phyloP scores from a whole-genome alignment of 2,113 vertebrate species.

The Aix galericulata region DNA sequence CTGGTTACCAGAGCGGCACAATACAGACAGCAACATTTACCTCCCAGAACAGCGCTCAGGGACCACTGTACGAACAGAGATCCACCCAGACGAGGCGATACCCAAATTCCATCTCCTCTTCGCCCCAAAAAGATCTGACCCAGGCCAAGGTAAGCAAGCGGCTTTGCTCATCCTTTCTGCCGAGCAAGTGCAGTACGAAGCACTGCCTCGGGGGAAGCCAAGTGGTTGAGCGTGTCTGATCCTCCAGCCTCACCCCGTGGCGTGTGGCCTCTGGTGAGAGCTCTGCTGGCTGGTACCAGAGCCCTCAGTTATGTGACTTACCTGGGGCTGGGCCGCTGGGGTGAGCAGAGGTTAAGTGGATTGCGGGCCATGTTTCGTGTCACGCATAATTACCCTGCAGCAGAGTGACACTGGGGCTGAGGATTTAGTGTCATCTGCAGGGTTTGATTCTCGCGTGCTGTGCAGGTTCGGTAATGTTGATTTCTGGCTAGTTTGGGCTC shows the following conservation, averaged over 20 bases:
- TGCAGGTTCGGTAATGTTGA: not conserved
- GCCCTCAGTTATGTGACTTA: not conserved
- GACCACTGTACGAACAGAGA: slow-evolving; percentile 94
- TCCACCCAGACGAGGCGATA: slow-evolving; percentile 89
- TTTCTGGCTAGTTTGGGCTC: not conserved
- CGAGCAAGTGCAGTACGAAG: not conserved
- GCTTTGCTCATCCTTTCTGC: not conserved
- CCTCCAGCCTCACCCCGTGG: not conserved
- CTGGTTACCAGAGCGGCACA: slow-evolving; percentile 82
- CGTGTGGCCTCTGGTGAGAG: not conserved
- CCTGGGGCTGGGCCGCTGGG: not conserved
- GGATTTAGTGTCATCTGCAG: not conserved
- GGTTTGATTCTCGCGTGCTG: not conserved
- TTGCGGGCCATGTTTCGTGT: not conserved
- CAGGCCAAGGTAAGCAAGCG: slow-evolving; percentile 84
- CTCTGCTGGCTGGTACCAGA: not conserved
- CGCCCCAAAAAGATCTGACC: slow-evolving; percentile 94
- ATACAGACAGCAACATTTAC: slow-evolving; percentile 82
- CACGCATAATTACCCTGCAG: not conserved
- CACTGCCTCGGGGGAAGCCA: rapidly evolving
- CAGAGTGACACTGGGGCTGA: not conserved
- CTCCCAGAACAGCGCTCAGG: slow-evolving; percentile 84
- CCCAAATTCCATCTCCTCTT: slow-evolving; percentile 89
- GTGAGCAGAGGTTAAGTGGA: not conserved
- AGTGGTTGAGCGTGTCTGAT: not conserved